These are phyloP conservation scores for Eurytoma adleriae DNA, from an alignment of 2,888 invertebrate genomes.

Conservation along the genomic window DNA sequence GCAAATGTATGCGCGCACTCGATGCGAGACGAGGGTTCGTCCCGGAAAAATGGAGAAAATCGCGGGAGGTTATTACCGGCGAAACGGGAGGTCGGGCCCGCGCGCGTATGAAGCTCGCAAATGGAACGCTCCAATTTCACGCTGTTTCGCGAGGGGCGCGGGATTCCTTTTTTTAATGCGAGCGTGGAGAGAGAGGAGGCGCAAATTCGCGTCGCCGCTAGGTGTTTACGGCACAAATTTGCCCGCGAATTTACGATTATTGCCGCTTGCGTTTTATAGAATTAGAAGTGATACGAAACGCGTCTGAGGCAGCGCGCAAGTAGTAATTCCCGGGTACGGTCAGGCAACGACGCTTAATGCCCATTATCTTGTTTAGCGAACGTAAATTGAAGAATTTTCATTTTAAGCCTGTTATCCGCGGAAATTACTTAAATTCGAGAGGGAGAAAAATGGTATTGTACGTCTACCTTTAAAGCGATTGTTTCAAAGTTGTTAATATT, in stretches of 20 bases:
- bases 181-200: neutral
- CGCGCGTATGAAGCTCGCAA: conserved; percentile 1
- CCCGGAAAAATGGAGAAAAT: conserved; percentile 15
- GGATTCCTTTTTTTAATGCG: too few relatives aligned
- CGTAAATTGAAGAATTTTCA: too few relatives aligned
- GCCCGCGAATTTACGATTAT: neutral
- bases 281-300: too few relatives aligned
- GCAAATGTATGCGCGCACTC: conserved; percentile 37
- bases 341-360: too few relatives aligned
- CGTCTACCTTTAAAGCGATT: too few relatives aligned
- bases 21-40: neutral
- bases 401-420: too few relatives aligned
- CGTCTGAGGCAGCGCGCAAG: too few relatives aligned
- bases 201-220: neutral
- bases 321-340: too few relatives aligned
- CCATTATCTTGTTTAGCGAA: too few relatives aligned
- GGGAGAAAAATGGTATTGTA: too few relatives aligned
- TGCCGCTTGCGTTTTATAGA: neutral
- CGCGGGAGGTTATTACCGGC: conserved; percentile 36
- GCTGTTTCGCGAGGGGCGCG: neutral
- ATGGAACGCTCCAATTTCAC: conserved; percentile 33
- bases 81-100: neutral
- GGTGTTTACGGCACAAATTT: conserved; percentile 4
- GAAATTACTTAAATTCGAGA: too few relatives aligned
- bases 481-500: too few relatives aligned